Evolutionary conservation across 2,113 vertebrate species (phyloP).

Genomic region (Chelonoidis abingdonii): DNA sequence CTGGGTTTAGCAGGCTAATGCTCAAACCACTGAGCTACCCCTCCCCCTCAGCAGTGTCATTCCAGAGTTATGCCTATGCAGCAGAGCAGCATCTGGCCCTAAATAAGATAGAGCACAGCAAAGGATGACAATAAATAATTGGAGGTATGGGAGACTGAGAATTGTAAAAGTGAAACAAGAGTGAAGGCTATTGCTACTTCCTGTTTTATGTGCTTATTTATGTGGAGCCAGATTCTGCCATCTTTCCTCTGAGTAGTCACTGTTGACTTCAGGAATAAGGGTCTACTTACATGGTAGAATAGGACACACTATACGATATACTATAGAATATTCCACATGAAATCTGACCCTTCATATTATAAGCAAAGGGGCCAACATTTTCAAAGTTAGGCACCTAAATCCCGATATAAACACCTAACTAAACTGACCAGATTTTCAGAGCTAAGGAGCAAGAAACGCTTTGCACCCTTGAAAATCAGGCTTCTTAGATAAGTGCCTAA

Average conservation of each 20-base stretch:
- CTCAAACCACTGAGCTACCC: too few relatives aligned
- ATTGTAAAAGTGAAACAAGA: neutral
- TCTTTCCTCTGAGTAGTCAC: neutral
- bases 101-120: neutral
- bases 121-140: too few relatives aligned
- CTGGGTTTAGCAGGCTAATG: too few relatives aligned
- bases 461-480: too few relatives aligned
- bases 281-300: neutral
- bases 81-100: neutral
- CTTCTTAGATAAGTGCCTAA: too few relatives aligned
- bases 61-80: neutral
- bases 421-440: neutral
- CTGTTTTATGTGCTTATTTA: neutral
- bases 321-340: neutral
- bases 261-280: too few relatives aligned
- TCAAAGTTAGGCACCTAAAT: neutral
- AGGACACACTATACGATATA: neutral
- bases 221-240: neutral
- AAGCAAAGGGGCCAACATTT: neutral
- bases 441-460: neutral
- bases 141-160: neutral
- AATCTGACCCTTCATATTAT: neutral
- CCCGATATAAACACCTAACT: neutral
- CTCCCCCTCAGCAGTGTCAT: too few relatives aligned
- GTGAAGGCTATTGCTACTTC: neutral